Conservation (phyloP, 2,888 invertebrate species). For the Hirudinaria manillensis region DNA sequence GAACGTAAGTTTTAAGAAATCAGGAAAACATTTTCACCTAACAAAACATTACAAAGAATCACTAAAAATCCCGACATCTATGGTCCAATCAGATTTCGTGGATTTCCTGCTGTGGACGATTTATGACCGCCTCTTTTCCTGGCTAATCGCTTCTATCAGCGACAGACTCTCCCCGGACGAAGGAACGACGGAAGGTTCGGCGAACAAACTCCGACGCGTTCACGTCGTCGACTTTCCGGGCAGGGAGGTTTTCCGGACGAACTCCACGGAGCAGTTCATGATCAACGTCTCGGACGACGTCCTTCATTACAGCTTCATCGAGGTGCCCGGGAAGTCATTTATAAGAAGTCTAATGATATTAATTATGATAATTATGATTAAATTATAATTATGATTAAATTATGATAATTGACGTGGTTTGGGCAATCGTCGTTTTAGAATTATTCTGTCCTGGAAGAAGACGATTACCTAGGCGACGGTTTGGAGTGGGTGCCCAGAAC, state of each 20-base stretch:
- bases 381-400: no score
- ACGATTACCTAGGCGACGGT: not conserved
- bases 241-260: not conserved
- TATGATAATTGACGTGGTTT: not conserved
- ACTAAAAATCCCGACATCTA: no score
- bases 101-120: slow-evolving; percentile 16
- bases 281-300: slow-evolving; percentile 24
- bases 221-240: slow-evolving; percentile 19
- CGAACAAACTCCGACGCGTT: not conserved
- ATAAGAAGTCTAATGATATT: not conserved
- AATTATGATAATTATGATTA: not conserved
- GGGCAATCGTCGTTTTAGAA: not conserved
- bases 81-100: slow-evolving; percentile 11
- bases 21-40: no score
- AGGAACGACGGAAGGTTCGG: not conserved
- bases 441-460: not conserved
- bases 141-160: slow-evolving; percentile 15
- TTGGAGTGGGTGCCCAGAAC: slow-evolving; percentile 1
- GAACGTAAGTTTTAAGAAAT: no score
- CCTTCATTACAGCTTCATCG: not conserved
- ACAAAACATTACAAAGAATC: no score
- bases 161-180: not conserved
- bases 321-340: not conserved
- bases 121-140: slow-evolving; percentile 23
- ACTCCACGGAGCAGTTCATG: slow-evolving; percentile 23